Conservation (phyloP, 2,888 invertebrate species). For the Yponomeuta evonymella region DNA sequence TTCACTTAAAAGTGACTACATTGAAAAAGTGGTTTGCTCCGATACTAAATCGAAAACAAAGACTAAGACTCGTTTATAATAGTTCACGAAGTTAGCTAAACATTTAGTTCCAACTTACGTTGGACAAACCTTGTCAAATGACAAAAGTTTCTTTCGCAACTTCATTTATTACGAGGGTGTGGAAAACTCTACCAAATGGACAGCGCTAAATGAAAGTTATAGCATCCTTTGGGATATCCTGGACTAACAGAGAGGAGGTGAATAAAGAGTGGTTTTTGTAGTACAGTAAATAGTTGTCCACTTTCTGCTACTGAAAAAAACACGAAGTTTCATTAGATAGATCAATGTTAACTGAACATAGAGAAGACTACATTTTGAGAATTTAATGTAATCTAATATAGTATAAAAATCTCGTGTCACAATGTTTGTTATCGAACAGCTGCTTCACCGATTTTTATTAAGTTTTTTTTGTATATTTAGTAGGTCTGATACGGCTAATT, state of each 20-base stretch:
- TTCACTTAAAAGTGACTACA: background rate
- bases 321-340: too few species aligned
- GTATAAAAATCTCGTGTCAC: too few species aligned
- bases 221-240: slow-evolving; percentile 33
- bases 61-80: background rate
- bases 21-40: background rate
- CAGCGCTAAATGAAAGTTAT: slow-evolving; percentile 36
- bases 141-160: slow-evolving; percentile 6
- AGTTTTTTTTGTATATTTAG: too few species aligned
- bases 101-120: background rate
- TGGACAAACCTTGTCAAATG: background rate
- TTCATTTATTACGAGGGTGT: slow-evolving; percentile 12
- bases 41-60: background rate
- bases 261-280: background rate
- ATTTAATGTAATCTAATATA: too few species aligned
- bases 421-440: too few species aligned
- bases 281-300: background rate
- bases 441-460: too few species aligned
- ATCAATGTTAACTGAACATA: too few species aligned
- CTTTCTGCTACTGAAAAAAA: background rate
- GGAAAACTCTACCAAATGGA: slow-evolving; percentile 17
- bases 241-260: slow-evolving; percentile 24
- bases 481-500: too few species aligned
- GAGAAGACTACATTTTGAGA: too few species aligned
- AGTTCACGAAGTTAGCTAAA: background rate